These are phyloP conservation scores for Drosophila nasuta DNA, from an alignment of 1,140 invertebrate species.

Conservation along the genomic window DNA sequence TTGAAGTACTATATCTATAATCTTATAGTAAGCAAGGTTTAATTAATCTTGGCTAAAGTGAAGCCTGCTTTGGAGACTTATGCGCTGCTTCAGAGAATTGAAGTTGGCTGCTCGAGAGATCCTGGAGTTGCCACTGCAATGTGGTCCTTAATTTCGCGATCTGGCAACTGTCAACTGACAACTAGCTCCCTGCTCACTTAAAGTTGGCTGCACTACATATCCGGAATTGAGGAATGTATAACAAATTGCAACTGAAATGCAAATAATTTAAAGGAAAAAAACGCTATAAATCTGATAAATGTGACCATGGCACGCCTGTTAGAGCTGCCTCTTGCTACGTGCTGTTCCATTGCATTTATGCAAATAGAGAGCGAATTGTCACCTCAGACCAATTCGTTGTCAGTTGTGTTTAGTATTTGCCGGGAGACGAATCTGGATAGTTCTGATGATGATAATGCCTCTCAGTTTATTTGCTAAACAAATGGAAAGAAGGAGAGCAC, in stretches of 20 bases:
- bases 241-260: background rate
- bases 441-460: background rate
- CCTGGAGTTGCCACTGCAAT: background rate
- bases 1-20: background rate
- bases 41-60: background rate
- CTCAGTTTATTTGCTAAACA: conserved; percentile 1
- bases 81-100: too few species aligned
- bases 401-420: conserved; percentile 15
- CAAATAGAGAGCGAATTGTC: background rate
- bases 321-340: conserved; percentile 4
- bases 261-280: background rate
- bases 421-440: conserved; percentile 20
- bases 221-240: background rate
- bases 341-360: conserved; percentile 18
- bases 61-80: too few species aligned
- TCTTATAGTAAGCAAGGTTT: background rate
- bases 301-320: conserved; percentile 10
- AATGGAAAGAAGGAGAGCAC: background rate
- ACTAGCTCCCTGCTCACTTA: background rate
- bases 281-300: background rate
- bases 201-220: background rate
- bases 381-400: background rate
- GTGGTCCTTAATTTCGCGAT: background rate
- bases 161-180: background rate
- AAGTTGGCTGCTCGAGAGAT: background rate